Percentiles rank a stretch among this genome's conserved stretches.
Evolutionary conservation across 2,113 vertebrate genomes (phyloP).

Genomic region (Rhabdomys dilectus): DNA sequence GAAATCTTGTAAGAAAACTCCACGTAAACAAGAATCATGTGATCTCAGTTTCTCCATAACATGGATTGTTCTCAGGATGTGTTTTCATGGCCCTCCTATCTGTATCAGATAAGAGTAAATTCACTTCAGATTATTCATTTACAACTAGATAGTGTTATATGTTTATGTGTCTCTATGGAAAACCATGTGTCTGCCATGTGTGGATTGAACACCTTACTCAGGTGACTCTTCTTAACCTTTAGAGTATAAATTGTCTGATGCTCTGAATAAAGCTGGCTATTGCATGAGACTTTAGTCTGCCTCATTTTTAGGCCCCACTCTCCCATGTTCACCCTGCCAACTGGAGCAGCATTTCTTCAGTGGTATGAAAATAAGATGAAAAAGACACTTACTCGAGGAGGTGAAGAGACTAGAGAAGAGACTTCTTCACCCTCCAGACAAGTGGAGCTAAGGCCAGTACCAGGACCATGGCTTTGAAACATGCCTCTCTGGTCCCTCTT

Average conservation of each 20-base stretch:
- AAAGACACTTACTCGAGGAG: background rate
- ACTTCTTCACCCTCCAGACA: background rate
- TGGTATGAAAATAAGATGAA: background rate
- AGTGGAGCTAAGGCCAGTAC: background rate
- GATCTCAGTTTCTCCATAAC: background rate
- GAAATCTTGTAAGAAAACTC: background rate
- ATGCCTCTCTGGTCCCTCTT: background rate
- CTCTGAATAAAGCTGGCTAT: background rate
- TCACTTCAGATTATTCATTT: background rate
- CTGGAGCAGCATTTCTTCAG: background rate
- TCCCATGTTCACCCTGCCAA: no score
- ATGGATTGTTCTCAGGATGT: background rate
- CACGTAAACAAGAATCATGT: background rate
- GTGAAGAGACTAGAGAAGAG: background rate
- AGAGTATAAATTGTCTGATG: background rate
- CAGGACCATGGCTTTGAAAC: background rate
- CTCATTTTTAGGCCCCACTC: background rate
- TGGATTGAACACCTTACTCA: background rate
- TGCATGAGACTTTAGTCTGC: background rate
- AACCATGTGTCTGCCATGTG: background rate
- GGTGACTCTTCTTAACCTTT: background rate
- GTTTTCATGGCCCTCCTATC: background rate
- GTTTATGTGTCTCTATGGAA: background rate
- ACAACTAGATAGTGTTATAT: background rate
- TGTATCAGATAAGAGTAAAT: background rate